Evolutionary conservation across 2,113 vertebrate species (phyloP).

Genomic region (Galbula dea): DNA sequence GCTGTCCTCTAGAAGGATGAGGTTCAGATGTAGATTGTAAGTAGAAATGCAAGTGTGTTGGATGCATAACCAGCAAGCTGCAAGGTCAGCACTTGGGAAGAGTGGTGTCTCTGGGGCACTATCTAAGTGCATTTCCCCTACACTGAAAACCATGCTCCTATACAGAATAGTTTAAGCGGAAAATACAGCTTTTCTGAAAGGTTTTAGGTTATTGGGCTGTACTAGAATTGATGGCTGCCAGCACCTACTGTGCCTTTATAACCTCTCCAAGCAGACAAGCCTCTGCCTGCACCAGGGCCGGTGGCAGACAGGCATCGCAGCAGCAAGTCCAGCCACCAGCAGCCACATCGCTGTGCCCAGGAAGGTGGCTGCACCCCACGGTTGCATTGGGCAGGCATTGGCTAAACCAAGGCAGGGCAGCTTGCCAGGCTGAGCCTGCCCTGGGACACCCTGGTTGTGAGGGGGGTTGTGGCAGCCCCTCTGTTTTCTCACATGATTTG

Average conservation of each 20-base stretch:
- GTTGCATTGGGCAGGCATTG: background rate
- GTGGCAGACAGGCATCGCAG: background rate
- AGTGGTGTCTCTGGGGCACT: background rate
- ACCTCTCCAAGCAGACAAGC: background rate
- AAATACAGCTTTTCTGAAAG: background rate
- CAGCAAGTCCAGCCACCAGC: background rate
- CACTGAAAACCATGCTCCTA: background rate
- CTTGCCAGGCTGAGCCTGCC: background rate
- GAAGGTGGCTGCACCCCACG: background rate
- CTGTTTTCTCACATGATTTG: rapidly evolving
- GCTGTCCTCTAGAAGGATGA: background rate
- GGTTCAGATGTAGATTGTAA: background rate
- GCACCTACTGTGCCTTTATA: background rate
- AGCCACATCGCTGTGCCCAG: rapidly evolving
- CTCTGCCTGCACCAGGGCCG: rapidly evolving
- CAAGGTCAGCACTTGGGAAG: rapidly evolving
- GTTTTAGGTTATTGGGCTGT: background rate
- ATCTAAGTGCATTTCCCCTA: background rate
- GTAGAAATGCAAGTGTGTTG: rapidly evolving
- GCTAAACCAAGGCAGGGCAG: background rate
- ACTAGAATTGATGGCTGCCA: rapidly evolving
- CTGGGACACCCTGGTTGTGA: rapidly evolving
- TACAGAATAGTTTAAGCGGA: background rate
- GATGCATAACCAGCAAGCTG: rapidly evolving
- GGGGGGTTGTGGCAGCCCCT: background rate